phyloP scores from a whole-genome alignment of 2,888 invertebrate genomes.

The Aphelenchoides bicaudatus region DNA sequence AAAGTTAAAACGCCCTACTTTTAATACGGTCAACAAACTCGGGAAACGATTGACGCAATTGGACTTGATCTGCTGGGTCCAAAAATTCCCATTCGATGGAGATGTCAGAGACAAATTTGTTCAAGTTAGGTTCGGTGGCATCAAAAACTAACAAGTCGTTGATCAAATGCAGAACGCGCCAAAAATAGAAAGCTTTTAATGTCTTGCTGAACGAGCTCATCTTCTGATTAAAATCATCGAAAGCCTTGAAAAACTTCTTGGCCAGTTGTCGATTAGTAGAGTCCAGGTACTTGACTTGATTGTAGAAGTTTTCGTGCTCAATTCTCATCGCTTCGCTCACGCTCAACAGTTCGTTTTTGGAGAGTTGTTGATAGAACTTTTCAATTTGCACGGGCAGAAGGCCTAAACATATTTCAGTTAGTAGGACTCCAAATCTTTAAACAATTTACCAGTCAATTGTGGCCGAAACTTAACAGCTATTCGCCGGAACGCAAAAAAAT shows the following conservation, averaged over 20 bases:
- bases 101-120: conserved; percentile 1
- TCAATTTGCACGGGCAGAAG: background rate
- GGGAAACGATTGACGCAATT: background rate
- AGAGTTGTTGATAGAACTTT: background rate
- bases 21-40: background rate
- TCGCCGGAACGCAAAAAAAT: too few relatives aligned
- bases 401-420: too few relatives aligned
- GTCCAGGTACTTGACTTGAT: background rate
- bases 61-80: background rate
- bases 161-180: background rate
- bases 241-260: background rate
- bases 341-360: background rate
- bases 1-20: background rate
- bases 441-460: too few relatives aligned
- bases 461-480: too few relatives aligned
- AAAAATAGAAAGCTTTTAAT: background rate
- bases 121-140: background rate
- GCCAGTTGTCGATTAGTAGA: background rate
- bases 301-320: conserved; percentile 1
- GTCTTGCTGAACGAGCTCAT: background rate
- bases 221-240: background rate
- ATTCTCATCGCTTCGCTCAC: too few relatives aligned
- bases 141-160: conserved; percentile 1
- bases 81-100: conserved; percentile 2
- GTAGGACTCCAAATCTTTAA: too few relatives aligned